phyloP scores from a whole-genome alignment of 2,797 vertebrate genomes.

The Hyperoplus lanceolatus region DNA sequence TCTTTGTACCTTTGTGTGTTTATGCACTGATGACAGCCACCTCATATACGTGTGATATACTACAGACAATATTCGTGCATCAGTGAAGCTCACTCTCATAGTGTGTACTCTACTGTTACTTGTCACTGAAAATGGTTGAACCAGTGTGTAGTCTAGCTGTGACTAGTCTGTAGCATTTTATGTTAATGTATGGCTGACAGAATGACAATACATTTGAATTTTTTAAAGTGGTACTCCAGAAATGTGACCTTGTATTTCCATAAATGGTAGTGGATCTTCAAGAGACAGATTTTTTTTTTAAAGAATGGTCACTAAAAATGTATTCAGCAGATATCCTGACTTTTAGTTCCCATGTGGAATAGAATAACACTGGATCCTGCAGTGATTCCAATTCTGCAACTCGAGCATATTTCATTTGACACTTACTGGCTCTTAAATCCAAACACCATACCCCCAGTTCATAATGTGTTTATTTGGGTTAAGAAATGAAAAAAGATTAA shows the following conservation, averaged over 20 bases:
- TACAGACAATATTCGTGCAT: constrained; percentile 20
- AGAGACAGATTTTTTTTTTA: background rate
- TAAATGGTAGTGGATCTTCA: background rate
- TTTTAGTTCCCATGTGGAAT: background rate
- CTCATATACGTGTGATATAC: constrained; percentile 14
- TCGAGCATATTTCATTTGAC: background rate
- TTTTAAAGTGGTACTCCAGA: background rate
- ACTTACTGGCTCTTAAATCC: background rate
- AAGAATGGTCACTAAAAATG: background rate
- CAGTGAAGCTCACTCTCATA: constrained; percentile 6
- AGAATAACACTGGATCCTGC: background rate
- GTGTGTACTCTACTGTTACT: too few species aligned
- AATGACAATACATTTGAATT: background rate
- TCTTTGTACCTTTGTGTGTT: constrained; percentile 32
- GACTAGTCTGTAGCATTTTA: too few species aligned
- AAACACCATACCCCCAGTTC: background rate
- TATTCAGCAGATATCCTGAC: background rate
- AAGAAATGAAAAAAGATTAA: background rate
- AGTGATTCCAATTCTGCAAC: background rate
- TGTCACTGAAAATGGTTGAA: too few species aligned
- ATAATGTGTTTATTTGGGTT: background rate
- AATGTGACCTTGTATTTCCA: background rate
- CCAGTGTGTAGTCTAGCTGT: too few species aligned
- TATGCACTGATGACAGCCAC: constrained; percentile 44
- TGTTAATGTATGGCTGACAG: too few species aligned